Conservation (phyloP, 2,797 vertebrate species). For the Chanos chanos region DNA sequence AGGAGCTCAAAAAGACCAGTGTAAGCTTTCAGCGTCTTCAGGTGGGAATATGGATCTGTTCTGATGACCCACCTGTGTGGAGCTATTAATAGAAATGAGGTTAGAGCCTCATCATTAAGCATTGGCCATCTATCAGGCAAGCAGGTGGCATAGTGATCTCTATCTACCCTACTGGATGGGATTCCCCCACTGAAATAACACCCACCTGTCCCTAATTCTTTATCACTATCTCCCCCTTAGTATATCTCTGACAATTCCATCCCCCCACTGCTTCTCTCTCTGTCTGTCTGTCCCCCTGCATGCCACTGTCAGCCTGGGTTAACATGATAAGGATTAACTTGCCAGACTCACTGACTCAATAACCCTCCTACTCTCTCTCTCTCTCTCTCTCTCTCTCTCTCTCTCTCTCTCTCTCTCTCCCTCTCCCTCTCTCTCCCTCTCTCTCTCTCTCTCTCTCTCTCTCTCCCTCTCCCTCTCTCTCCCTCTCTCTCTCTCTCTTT, state of each 20-base stretch:
- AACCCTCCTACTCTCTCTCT: conserved; percentile 27
- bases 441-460: conserved; percentile 6
- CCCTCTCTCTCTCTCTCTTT: background rate
- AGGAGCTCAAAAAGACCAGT: background rate
- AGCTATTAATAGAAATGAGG: conserved; percentile 52
- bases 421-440: conserved; percentile 3
- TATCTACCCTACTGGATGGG: conserved; percentile 57
- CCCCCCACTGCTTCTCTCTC: conserved; percentile 17
- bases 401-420: conserved; percentile 30
- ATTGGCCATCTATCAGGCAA: conserved; percentile 43
- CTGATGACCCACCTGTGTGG: conserved; percentile 29
- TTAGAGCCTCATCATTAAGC: conserved; percentile 40
- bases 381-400: conserved; percentile 12
- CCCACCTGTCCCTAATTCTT: conserved; percentile 49
- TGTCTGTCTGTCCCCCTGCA: conserved; percentile 42
- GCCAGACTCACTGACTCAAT: conserved; percentile 45
- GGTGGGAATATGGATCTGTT: background rate
- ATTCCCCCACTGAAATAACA: conserved; percentile 58
- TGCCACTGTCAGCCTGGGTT: conserved; percentile 52
- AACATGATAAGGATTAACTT: conserved; percentile 55
- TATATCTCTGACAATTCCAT: too few species aligned
- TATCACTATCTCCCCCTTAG: conserved; percentile 30
- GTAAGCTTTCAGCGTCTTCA: background rate
- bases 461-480: background rate
- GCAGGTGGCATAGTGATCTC: conserved; percentile 54